Conservation (phyloP, 2,888 invertebrate genomes). For the Aquatica leii region DNA sequence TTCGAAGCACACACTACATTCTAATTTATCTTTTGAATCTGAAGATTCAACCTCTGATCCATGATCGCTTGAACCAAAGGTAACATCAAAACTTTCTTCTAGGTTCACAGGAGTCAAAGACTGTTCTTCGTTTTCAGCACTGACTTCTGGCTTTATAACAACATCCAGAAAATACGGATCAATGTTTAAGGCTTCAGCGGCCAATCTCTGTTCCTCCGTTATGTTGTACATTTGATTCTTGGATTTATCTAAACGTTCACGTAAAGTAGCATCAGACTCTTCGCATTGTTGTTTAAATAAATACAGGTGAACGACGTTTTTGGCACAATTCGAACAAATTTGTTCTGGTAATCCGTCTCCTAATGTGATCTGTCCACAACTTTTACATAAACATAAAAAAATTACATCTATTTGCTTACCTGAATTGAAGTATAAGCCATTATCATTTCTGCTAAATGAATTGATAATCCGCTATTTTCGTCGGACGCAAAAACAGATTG, state of each 20-base stretch:
- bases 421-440: slow-evolving; percentile 57
- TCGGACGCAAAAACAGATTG: slow-evolving; percentile 56
- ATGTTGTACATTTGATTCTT: slow-evolving; percentile 25
- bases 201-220: slow-evolving; percentile 31
- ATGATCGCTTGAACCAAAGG: slow-evolving; percentile 18
- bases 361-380: slow-evolving; percentile 50
- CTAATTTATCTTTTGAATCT: slow-evolving; percentile 11
- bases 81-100: slow-evolving; percentile 25
- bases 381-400: slow-evolving; percentile 31
- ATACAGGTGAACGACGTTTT: slow-evolving; percentile 62
- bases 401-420: slow-evolving; percentile 47
- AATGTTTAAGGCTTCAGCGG: slow-evolving; percentile 19
- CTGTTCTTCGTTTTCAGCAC: slow-evolving; percentile 34
- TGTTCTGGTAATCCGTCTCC: slow-evolving; percentile 69
- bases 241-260: slow-evolving; percentile 50
- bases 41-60: slow-evolving; percentile 26
- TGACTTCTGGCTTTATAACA: slow-evolving; percentile 45
- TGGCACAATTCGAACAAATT: slow-evolving; percentile 66
- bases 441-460: slow-evolving; percentile 59
- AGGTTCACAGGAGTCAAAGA: not conserved
- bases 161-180: slow-evolving; percentile 35
- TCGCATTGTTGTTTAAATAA: slow-evolving; percentile 63
- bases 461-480: slow-evolving; percentile 48
- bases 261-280: slow-evolving; percentile 58
- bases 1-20: slow-evolving; percentile 63